phyloP scores from a whole-genome alignment of 1,140 invertebrate genomes.

The Drosophila nasuta region DNA sequence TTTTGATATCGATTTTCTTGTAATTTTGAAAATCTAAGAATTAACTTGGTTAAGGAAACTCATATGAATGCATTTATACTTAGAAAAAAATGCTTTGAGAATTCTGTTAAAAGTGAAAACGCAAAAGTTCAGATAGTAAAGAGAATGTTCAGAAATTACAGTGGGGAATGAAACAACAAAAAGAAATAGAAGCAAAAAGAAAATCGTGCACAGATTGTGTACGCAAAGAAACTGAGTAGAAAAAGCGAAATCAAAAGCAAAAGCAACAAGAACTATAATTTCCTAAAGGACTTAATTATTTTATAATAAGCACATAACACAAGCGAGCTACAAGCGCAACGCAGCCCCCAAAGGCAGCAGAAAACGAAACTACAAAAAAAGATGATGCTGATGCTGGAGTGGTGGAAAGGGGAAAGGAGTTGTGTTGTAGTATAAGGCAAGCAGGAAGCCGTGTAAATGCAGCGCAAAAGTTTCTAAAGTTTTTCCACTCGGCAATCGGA shows the following conservation, averaged over 20 bases:
- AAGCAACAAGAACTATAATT: slow-evolving; percentile 73
- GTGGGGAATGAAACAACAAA: slow-evolving; percentile 15
- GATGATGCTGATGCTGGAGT: background rate
- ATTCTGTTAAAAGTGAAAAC: background rate
- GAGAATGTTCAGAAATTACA: slow-evolving; percentile 58
- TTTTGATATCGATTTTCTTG: too few species aligned
- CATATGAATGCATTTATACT: background rate
- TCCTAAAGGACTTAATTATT: slow-evolving; percentile 83
- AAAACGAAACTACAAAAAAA: background rate
- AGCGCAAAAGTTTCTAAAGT: slow-evolving; percentile 73
- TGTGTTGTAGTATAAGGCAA: slow-evolving; percentile 34
- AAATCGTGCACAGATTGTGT: slow-evolving; percentile 49
- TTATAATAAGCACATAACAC: slow-evolving; percentile 81
- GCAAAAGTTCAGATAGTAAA: slow-evolving; percentile 6
- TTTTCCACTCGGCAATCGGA: slow-evolving; percentile 64
- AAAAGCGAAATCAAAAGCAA: slow-evolving; percentile 47
- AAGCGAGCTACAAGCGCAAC: slow-evolving; percentile 34
- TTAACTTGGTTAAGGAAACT: background rate
- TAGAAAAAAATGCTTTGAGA: background rate
- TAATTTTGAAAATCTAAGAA: background rate
- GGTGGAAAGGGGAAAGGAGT: slow-evolving; percentile 8
- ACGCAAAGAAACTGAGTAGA: slow-evolving; percentile 28
- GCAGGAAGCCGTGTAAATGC: slow-evolving; percentile 68
- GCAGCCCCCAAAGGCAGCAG: slow-evolving; percentile 28
- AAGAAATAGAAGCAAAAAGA: slow-evolving; percentile 29